Conservation (phyloP, 2,797 vertebrate genomes). For the Jordanella pulchra region DNA sequence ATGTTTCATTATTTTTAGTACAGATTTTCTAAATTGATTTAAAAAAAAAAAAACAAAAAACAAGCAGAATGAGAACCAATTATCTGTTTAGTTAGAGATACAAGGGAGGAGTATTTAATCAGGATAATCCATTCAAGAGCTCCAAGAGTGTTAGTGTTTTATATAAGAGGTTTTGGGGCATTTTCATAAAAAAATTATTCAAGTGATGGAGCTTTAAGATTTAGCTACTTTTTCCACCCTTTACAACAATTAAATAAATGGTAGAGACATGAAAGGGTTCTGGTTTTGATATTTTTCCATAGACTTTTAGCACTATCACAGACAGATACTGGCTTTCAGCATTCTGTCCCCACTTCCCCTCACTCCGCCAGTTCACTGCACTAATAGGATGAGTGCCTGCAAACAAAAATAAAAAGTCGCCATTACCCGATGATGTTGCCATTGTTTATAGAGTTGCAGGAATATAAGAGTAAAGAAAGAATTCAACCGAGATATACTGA, state of each 20-base stretch:
- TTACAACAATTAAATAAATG: conserved; percentile 22
- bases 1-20: not conserved
- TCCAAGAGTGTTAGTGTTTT: not conserved
- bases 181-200: too few species aligned
- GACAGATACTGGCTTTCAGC: not conserved
- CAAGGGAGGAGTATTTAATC: not conserved
- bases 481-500: not conserved
- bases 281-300: not conserved
- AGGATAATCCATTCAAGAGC: not conserved
- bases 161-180: not conserved
- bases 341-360: not conserved
- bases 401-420: conserved; percentile 38
- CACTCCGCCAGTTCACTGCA: conserved; percentile 21
- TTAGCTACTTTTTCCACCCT: not conserved
- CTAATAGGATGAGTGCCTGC: conserved; percentile 36
- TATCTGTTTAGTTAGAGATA: not conserved
- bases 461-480: not conserved
- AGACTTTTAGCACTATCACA: conserved; percentile 7
- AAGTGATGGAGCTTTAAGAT: not conserved
- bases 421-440: not conserved
- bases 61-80: not conserved
- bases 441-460: not conserved
- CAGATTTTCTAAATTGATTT: not conserved
- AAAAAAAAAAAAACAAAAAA: not conserved
- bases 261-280: not conserved